phyloP scores from a whole-genome alignment of 1,140 invertebrate species.

The Sesamia nonagrioides region DNA sequence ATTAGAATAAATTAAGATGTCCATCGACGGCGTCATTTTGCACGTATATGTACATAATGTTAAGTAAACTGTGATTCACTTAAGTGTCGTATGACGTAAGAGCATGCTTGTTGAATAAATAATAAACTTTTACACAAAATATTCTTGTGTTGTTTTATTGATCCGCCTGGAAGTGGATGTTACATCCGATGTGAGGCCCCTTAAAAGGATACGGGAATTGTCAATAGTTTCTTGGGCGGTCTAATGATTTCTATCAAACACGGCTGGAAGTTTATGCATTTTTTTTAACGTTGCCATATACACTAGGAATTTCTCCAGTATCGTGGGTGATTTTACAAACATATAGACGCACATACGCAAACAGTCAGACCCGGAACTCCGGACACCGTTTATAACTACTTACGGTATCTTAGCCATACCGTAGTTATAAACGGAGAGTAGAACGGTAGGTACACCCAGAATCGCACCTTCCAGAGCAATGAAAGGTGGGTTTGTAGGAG shows the following conservation, averaged over 20 bases:
- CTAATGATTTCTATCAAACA: neutral
- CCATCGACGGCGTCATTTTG: neutral
- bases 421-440: no score
- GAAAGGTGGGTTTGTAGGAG: no score
- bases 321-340: no score
- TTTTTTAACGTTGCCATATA: no score
- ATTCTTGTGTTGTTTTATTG: slow-evolving; percentile 32
- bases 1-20: neutral
- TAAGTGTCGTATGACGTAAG: slow-evolving; percentile 42
- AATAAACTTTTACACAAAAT: slow-evolving; percentile 52
- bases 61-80: slow-evolving; percentile 52
- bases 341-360: no score
- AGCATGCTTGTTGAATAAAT: slow-evolving; percentile 52
- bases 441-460: no score
- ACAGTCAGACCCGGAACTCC: no score
- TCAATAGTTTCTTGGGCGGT: neutral
- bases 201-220: neutral
- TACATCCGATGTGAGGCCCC: neutral
- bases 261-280: no score
- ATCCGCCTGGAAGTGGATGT: neutral
- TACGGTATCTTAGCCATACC: no score
- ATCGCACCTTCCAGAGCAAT: no score
- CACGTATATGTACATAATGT: slow-evolving; percentile 32
- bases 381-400: no score
- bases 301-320: no score